Percentiles rank a stretch among this genome's conserved stretches.
These are phyloP conservation scores for Perodicticus potto DNA, from an alignment of 2,797 vertebrate genomes.

Conservation along the genomic window DNA sequence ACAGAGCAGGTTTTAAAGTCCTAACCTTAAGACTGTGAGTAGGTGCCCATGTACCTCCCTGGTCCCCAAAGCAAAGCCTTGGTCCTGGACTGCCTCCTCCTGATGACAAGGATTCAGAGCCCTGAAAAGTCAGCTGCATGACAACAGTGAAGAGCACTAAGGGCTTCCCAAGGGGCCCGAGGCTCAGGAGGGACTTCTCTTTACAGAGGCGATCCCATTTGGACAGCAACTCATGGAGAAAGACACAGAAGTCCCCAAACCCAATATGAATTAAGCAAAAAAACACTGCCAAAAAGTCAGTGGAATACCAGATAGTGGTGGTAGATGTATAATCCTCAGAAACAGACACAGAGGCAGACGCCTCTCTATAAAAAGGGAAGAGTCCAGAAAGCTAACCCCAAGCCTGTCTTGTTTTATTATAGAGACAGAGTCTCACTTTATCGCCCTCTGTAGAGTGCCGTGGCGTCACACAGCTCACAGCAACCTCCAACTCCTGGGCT, in stretches of 20 bases:
- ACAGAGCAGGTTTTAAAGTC: neutral
- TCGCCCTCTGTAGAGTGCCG: no score
- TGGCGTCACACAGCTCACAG: no score
- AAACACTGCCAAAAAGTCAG: neutral
- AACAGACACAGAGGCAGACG: neutral
- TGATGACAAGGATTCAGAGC: no score
- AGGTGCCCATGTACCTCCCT: neutral
- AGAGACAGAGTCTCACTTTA: no score
- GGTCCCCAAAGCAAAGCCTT: neutral
- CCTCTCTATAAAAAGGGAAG: neutral
- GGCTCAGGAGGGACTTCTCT: neutral
- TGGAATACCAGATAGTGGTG: fast-evolving
- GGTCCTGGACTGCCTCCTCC: neutral
- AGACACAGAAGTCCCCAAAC: neutral
- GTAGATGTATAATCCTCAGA: neutral
- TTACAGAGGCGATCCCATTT: neutral
- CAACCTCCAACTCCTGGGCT: no score
- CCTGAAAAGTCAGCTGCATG: neutral
- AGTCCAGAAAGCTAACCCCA: neutral
- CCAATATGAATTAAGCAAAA: neutral
- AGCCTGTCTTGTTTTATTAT: no score
- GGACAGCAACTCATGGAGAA: neutral
- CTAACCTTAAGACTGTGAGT: neutral
- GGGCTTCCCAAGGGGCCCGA: neutral
- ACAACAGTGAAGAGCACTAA: neutral